Evolutionary conservation across 2,113 vertebrate species (phyloP).

Genomic region (Dipodomys stephensi): DNA sequence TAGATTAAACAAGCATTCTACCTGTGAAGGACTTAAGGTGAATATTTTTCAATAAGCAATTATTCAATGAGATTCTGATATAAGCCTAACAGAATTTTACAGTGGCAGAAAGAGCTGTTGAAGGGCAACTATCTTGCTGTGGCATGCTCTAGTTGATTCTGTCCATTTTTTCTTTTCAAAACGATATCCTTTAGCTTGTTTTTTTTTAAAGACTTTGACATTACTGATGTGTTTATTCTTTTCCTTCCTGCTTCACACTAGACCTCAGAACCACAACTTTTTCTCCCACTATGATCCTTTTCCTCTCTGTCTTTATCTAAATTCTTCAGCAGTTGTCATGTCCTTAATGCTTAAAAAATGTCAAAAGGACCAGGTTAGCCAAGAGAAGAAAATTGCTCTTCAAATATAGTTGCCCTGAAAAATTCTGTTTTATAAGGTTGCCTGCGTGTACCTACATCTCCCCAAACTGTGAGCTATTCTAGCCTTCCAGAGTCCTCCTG

Average conservation of each 20-base stretch:
- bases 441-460: neutral
- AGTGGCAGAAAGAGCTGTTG: neutral
- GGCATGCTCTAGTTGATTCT: neutral
- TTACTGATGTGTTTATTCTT: conserved; percentile 48
- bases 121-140: conserved; percentile 19
- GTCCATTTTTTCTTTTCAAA: conserved; percentile 44
- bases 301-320: conserved; percentile 62
- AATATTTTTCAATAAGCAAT: conserved; percentile 53
- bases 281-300: conserved; percentile 44
- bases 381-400: conserved; percentile 30
- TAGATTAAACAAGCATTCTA: neutral
- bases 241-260: conserved; percentile 70
- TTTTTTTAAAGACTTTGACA: conserved; percentile 50
- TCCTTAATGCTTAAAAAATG: conserved; percentile 9
- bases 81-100: conserved; percentile 22
- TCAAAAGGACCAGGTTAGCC: conserved; percentile 17
- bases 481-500: neutral
- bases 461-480: neutral
- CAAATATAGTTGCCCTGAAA: conserved; percentile 55
- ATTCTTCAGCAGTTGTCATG: conserved; percentile 38
- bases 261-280: conserved; percentile 72
- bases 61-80: conserved; percentile 5
- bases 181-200: conserved; percentile 34
- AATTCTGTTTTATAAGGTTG: conserved; percentile 16
- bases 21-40: neutral